A percentile compares a stretch with the other conserved stretches of the same genome.
phyloP scores from a whole-genome alignment of 2,113 vertebrate genomes.

The Brachyhypopomus occidentalis region DNA sequence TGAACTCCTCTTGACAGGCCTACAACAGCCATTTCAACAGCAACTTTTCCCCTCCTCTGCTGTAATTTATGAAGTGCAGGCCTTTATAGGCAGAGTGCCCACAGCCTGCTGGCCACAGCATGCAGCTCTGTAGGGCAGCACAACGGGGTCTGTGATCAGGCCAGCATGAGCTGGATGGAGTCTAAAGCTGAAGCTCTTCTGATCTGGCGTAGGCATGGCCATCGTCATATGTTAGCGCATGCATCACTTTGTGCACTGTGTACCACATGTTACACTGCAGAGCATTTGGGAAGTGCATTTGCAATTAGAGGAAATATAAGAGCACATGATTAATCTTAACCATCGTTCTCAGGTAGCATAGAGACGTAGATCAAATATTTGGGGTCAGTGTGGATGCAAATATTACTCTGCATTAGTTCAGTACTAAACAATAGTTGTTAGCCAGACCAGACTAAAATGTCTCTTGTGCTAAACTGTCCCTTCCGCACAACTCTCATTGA shows the following conservation, averaged over 20 bases:
- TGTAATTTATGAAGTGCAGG: conserved; percentile 60
- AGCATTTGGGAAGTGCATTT: too few species aligned
- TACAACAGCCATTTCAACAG: conserved; percentile 46
- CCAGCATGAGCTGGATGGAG: conserved; percentile 16
- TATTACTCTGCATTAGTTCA: too few species aligned
- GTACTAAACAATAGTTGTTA: too few species aligned
- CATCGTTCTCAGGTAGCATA: too few species aligned
- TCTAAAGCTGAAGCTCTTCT: background rate
- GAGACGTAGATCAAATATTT: too few species aligned
- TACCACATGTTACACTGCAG: background rate
- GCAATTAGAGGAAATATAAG: too few species aligned
- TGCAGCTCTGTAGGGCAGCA: conserved; percentile 25
- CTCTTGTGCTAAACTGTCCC: too few species aligned
- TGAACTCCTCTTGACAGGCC: conserved; percentile 69
- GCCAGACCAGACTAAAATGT: too few species aligned
- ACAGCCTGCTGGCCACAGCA: conserved; percentile 48
- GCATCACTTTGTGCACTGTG: background rate
- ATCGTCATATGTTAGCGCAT: background rate
- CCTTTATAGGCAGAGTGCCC: conserved; percentile 59
- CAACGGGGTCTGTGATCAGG: conserved; percentile 35
- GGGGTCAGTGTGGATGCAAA: too few species aligned
- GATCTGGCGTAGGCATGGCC: background rate
- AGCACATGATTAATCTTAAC: too few species aligned
- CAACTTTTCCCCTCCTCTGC: conserved; percentile 57
- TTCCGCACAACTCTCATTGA: too few species aligned